A percentile compares a stretch with the other conserved stretches of the same genome.
These are phyloP conservation scores for Noturus placidus DNA, from an alignment of 2,113 vertebrate genomes.

Conservation along the genomic window DNA sequence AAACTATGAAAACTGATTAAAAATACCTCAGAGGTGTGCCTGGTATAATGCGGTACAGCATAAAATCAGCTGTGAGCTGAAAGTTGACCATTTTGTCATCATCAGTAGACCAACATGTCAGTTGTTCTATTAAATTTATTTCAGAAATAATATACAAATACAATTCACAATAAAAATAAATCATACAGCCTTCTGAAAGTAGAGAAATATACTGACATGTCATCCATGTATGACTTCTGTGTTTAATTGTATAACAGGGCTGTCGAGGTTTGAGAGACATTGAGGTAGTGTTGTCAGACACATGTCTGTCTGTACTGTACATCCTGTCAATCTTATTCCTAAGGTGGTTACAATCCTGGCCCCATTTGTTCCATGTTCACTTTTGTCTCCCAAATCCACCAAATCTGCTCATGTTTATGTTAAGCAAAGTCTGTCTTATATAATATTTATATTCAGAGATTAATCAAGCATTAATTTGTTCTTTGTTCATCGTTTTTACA, in stretches of 20 bases:
- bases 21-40: not conserved
- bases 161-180: not conserved
- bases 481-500: not conserved
- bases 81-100: not conserved
- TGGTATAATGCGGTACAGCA: not conserved
- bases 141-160: not conserved
- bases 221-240: slow-evolving; percentile 2
- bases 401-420: not conserved
- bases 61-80: not conserved
- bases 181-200: not conserved
- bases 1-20: not conserved
- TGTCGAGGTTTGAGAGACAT: not conserved
- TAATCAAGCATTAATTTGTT: not conserved
- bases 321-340: slow-evolving; percentile 14
- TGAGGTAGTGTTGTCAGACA: slow-evolving; percentile 35
- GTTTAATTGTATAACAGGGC: not conserved
- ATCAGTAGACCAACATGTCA: not conserved
- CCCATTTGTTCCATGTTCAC: not conserved
- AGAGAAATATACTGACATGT: not conserved
- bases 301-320: slow-evolving; percentile 26
- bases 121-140: not conserved
- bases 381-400: no score
- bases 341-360: not conserved
- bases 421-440: not conserved
- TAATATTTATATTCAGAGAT: not conserved